These are phyloP conservation scores for Epirrhoe alternata DNA, from an alignment of 2,888 invertebrate genomes.

Conservation along the genomic window DNA sequence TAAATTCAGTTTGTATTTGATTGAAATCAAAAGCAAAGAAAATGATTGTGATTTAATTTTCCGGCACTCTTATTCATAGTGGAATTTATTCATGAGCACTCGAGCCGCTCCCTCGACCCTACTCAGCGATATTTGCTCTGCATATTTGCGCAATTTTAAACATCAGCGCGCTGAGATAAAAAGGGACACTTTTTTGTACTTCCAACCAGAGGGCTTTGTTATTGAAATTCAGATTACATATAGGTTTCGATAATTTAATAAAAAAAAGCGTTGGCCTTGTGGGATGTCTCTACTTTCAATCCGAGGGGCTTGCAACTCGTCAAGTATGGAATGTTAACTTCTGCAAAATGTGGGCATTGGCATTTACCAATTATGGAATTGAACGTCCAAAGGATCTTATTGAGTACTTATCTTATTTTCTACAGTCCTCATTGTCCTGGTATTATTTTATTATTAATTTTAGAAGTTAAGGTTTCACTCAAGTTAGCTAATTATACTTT, in stretches of 20 bases:
- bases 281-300: too few relatives aligned
- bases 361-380: too few relatives aligned
- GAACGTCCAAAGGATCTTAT: too few relatives aligned
- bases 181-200: slow-evolving; percentile 40
- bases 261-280: background rate
- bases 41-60: background rate
- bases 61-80: slow-evolving; percentile 1
- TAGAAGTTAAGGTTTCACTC: too few relatives aligned
- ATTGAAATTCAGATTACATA: background rate
- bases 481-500: too few relatives aligned
- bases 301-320: too few relatives aligned
- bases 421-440: too few relatives aligned
- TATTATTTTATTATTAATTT: too few relatives aligned
- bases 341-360: too few relatives aligned
- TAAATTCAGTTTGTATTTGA: too few relatives aligned
- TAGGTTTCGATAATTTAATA: background rate
- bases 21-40: background rate
- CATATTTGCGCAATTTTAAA: slow-evolving; percentile 71
- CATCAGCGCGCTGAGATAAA: slow-evolving; percentile 58
- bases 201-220: background rate
- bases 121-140: slow-evolving; percentile 56
- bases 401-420: too few relatives aligned
- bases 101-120: slow-evolving; percentile 25
- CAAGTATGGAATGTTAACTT: too few relatives aligned
- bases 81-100: slow-evolving; percentile 28